Base-by-base conservation (phyloP, 2,797 vertebrate species). In the Leuciscus waleckii region DNA sequence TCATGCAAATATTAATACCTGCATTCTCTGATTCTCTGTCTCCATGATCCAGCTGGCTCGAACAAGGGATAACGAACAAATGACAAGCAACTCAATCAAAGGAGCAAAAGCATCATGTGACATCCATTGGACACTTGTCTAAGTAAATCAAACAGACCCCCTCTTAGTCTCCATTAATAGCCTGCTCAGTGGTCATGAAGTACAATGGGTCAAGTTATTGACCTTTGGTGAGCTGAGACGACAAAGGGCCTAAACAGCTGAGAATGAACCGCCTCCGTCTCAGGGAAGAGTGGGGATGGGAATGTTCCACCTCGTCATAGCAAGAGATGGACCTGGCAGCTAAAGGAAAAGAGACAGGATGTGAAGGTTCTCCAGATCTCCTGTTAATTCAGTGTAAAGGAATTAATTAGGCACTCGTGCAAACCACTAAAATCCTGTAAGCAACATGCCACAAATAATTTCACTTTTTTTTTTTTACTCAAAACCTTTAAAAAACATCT, bases 221-320 rank as follows among this genome's bases (percentile, higher is more conserved):
- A 82, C 83, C 88, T 70, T 78, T 46, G n/a, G 56, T 70, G 82
- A 73, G 81, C 56, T 70, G 82, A 85, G 56, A 58, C 21, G 61
- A 82, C 87, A 84, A 87, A 68, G 54, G 75, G 75, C 54, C 63
- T 75, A 32, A 79, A 90, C 89, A 90, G 89, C 89, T 90, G 89
- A 88, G 87, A 88, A 88, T 90, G 85, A 67, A 43, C 6, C 73
- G 9, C 39, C 83, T 87, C 32, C 41, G 77, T 78, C 65, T 81
- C 51, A 86, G 58, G 67, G 29, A 65, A 54, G 29, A n/a, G 58
- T 81, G 80, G 29, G 77, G 68, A 65, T 73, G 7, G 35, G 54
- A 88, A 87, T 84, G 76, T 81, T 85, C 79, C 82, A 84, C 41
- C 63, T 81, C 35, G 71, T 67, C 71, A 67, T 54, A 1, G 21